Conservation (phyloP, 2,113 vertebrate genomes). For the Globicephala melas region DNA sequence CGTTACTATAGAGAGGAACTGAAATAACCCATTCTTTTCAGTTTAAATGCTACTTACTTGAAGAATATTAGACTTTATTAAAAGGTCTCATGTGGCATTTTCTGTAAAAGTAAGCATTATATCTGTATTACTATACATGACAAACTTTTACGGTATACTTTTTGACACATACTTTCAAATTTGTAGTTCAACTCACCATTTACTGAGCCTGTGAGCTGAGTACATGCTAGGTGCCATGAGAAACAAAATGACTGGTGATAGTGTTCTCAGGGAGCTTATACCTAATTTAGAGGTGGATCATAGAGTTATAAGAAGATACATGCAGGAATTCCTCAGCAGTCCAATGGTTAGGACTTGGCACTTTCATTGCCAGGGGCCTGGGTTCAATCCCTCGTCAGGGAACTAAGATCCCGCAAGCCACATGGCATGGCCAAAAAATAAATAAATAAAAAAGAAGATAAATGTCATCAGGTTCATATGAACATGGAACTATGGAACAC, state of each 20-base stretch:
- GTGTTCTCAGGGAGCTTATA: background rate
- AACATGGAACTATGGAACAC: background rate
- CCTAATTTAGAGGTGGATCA: background rate
- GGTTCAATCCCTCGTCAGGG: background rate
- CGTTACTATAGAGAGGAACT: background rate
- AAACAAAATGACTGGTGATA: background rate
- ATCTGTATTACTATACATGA: background rate
- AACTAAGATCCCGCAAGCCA: background rate
- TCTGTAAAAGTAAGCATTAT: constrained; percentile 20
- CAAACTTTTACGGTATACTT: background rate
- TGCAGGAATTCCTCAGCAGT: background rate
- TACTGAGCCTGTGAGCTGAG: background rate
- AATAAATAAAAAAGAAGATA: background rate
- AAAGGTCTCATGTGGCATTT: background rate
- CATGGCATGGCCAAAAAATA: background rate
- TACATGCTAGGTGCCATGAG: background rate
- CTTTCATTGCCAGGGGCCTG: background rate
- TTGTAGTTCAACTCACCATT: background rate
- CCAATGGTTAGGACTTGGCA: background rate
- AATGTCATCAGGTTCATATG: background rate
- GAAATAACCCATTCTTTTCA: background rate
- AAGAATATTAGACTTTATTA: background rate
- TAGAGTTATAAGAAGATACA: background rate
- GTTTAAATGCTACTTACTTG: background rate
- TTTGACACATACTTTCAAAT: background rate